Conservation (phyloP, 2,113 vertebrate species). For the Eolophus roseicapilla region DNA sequence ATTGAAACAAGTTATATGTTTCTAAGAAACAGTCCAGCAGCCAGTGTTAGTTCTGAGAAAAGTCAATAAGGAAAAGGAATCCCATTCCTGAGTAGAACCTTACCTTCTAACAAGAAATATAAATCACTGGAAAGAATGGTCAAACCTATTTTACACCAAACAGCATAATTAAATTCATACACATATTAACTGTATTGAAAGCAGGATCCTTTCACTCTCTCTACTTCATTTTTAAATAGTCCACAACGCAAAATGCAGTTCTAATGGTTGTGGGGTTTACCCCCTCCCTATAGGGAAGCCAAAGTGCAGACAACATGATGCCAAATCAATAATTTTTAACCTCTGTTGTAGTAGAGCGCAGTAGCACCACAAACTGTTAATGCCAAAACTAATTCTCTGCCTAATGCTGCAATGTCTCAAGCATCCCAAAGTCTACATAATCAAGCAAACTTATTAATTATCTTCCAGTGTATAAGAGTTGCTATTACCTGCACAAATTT, state of each 20-base stretch:
- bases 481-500: neutral
- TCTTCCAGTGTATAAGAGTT: neutral
- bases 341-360: rapidly evolving
- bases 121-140: neutral
- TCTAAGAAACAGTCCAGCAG: neutral
- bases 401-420: neutral
- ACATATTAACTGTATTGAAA: neutral
- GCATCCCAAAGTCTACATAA: neutral
- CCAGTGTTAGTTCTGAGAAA: neutral
- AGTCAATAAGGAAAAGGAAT: neutral
- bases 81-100: neutral
- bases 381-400: neutral
- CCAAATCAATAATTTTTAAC: neutral
- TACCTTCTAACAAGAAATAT: neutral
- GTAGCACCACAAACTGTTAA: neutral
- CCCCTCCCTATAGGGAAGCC: neutral
- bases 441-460: neutral
- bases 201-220: neutral
- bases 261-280: neutral
- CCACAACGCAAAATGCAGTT: neutral
- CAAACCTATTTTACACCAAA: neutral
- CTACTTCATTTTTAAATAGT: neutral
- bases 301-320: neutral
- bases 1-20: neutral
- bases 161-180: neutral